Conservation (phyloP, 2,113 vertebrate species). For the Marmota monax region DNA sequence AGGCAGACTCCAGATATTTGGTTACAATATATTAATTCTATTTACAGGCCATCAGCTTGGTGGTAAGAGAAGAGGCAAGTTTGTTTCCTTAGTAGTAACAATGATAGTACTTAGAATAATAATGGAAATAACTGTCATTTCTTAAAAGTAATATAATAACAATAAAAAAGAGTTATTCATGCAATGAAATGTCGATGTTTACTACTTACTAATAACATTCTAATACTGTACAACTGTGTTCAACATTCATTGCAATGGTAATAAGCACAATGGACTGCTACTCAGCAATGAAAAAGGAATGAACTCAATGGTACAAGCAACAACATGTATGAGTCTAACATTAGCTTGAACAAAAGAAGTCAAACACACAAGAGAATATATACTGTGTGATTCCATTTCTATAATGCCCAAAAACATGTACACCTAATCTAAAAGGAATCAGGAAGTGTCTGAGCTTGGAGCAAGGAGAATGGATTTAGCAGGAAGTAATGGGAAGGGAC, state of each 20-base stretch:
- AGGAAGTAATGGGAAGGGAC: background rate
- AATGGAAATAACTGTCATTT: background rate
- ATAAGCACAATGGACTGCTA: background rate
- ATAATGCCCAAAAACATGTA: background rate
- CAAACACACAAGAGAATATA: background rate
- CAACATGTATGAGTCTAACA: background rate
- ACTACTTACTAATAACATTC: background rate
- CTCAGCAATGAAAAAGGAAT: slow-evolving; percentile 9
- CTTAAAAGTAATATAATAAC: background rate
- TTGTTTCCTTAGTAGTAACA: slow-evolving; percentile 33
- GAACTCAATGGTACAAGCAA: background rate
- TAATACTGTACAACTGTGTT: background rate
- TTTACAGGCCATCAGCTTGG: background rate
- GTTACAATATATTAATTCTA: background rate
- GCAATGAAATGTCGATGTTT: background rate
- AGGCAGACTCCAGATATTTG: background rate
- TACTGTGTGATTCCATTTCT: background rate
- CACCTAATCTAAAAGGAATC: background rate
- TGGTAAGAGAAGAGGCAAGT: background rate
- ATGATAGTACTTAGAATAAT: background rate
- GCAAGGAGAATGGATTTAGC: background rate
- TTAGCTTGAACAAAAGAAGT: slow-evolving; percentile 4
- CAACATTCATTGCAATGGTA: background rate
- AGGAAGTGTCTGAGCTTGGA: background rate
- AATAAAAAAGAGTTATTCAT: background rate